A percentile compares a stretch with the other conserved stretches of the same genome.
These are phyloP conservation scores for Leptopilina clavipes DNA, from an alignment of 1,140 invertebrate genomes.

Conservation along the genomic window DNA sequence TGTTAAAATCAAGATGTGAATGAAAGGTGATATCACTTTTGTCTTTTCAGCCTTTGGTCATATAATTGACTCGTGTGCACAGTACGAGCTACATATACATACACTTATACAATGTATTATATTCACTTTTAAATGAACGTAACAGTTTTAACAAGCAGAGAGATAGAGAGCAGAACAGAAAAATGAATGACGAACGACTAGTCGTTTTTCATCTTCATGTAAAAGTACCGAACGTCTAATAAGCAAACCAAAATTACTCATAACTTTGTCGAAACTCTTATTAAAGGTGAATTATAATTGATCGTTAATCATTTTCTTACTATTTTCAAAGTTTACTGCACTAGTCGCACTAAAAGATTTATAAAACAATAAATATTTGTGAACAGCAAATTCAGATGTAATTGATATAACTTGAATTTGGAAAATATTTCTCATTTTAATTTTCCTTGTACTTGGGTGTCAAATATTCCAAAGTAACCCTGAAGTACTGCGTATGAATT, in stretches of 20 bases:
- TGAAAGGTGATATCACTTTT: not conserved
- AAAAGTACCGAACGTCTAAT: slow-evolving; percentile 5
- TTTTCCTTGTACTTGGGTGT: no score
- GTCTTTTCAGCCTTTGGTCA: slow-evolving; percentile 15
- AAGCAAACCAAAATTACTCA: slow-evolving; percentile 19
- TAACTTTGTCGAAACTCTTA: slow-evolving; percentile 19
- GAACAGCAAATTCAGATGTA: no score
- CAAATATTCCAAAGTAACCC: no score
- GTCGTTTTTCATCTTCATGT: slow-evolving; percentile 16
- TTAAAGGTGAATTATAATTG: slow-evolving; percentile 18
- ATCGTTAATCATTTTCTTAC: slow-evolving; percentile 3
- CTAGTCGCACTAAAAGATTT: slow-evolving; percentile 1
- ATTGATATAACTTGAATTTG: no score
- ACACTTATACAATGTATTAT: no score
- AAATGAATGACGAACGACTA: slow-evolving; percentile 12
- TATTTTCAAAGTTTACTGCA: slow-evolving; percentile 4
- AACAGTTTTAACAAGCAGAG: slow-evolving; percentile 19
- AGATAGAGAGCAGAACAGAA: slow-evolving; percentile 11
- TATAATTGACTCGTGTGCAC: slow-evolving; percentile 15
- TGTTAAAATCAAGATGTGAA: not conserved
- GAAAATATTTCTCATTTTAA: no score
- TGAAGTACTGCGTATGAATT: no score
- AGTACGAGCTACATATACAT: not conserved
- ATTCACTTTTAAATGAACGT: slow-evolving; percentile 1
- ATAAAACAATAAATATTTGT: no score